Conservation (phyloP, 64 coral and sea anemone species). For the Montipora capricornis region DNA sequence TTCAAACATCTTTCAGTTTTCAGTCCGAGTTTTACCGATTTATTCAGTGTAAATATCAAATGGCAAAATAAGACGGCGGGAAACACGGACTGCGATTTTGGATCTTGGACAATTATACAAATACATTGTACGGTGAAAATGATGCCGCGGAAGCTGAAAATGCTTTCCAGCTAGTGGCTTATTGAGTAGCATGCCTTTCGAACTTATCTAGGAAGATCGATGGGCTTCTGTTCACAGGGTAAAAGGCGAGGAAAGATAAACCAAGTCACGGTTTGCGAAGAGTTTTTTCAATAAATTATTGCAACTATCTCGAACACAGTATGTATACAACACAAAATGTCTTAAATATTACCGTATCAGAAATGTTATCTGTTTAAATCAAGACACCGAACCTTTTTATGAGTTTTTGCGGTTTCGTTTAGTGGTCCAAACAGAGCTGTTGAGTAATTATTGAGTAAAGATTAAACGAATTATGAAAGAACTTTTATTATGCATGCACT, state of each 20-base stretch:
- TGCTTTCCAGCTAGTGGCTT: background rate
- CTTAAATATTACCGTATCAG: conserved; percentile 35
- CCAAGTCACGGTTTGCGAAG: conserved; percentile 10
- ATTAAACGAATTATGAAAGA: conserved; percentile 60
- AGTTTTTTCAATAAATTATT: conserved; percentile 12
- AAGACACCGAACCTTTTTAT: conserved; percentile 54
- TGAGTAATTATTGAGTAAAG: conserved; percentile 56
- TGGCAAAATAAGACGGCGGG: no score
- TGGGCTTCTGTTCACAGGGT: no score
- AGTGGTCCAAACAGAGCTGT: conserved; percentile 48
- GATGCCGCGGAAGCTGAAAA: background rate
- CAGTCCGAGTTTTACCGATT: no score
- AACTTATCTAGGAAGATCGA: no score
- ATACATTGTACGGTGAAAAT: background rate
- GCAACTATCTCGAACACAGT: conserved; percentile 16
- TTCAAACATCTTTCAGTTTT: no score
- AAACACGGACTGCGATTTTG: no score
- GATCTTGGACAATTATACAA: background rate
- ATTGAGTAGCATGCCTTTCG: no score
- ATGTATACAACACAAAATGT: conserved; percentile 1
- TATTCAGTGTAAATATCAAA: no score
- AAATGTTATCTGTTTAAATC: conserved; percentile 48
- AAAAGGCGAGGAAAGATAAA: background rate
- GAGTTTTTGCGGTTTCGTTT: conserved; percentile 50
- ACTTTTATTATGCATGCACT: background rate